Evolutionary conservation across 2,797 vertebrate genomes (phyloP).

Genomic region (Epinephelus awoara): DNA sequence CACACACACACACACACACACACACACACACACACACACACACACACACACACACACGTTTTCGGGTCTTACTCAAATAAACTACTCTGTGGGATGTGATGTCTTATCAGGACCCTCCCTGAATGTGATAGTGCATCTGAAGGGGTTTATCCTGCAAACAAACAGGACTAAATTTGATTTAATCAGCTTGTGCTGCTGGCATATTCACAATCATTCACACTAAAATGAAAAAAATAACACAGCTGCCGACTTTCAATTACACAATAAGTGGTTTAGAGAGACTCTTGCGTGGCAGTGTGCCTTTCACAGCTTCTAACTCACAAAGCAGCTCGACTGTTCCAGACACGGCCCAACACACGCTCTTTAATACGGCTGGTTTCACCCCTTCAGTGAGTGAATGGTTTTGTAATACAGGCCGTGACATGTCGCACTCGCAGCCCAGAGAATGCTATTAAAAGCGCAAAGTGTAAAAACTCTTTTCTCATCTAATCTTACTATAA

Average conservation of each 20-base stretch:
- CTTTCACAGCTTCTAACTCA: slow-evolving; percentile 56
- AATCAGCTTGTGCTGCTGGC: slow-evolving; percentile 52
- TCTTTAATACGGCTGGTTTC: slow-evolving; percentile 40
- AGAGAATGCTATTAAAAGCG: slow-evolving; percentile 39
- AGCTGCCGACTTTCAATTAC: slow-evolving; percentile 59
- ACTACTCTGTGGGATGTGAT: slow-evolving; percentile 8
- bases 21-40: neutral
- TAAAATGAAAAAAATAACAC: neutral
- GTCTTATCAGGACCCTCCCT: slow-evolving; percentile 13
- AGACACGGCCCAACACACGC: slow-evolving; percentile 39
- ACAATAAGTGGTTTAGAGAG: slow-evolving; percentile 59
- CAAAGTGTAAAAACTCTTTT: slow-evolving; percentile 35
- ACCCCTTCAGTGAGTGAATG: slow-evolving; percentile 41
- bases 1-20: neutral
- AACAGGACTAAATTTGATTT: slow-evolving; percentile 40
- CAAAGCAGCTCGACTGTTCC: slow-evolving; percentile 51
- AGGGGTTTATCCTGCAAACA: slow-evolving; percentile 38
- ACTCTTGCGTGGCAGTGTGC: slow-evolving; percentile 42
- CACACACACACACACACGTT: neutral
- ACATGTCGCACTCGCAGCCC: slow-evolving; percentile 47
- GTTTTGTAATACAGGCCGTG: slow-evolving; percentile 49
- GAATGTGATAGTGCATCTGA: slow-evolving; percentile 29
- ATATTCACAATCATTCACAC: slow-evolving; percentile 47
- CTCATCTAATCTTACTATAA: slow-evolving; percentile 41
- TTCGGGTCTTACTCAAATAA: neutral